Evolutionary conservation across 2,797 vertebrate genomes (phyloP).

Genomic region (Crocodylus rhombifer): DNA sequence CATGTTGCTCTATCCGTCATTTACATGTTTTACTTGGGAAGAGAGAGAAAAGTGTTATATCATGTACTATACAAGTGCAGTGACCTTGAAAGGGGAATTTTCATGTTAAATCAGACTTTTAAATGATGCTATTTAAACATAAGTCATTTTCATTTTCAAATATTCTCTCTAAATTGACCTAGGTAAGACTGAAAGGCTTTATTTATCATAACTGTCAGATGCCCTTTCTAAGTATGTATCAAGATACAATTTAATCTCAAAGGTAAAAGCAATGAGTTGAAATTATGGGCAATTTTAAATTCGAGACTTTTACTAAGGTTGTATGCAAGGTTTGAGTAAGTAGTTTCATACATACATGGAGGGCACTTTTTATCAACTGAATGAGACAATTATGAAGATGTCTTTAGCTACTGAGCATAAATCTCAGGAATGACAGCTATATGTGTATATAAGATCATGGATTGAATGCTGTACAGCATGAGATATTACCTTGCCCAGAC

Average conservation of each 20-base stretch:
- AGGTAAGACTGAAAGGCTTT: neutral
- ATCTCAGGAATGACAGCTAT: neutral
- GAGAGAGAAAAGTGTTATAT: neutral
- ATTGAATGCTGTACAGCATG: neutral
- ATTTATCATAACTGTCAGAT: constrained; percentile 41
- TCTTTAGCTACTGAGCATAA: constrained; percentile 1
- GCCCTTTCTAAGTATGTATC: neutral
- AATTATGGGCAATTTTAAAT: constrained; percentile 41
- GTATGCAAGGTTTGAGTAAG: constrained; percentile 9
- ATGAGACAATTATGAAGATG: constrained; percentile 7
- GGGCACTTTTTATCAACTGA: constrained; percentile 33
- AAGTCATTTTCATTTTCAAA: constrained; percentile 31
- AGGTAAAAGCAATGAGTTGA: constrained; percentile 38
- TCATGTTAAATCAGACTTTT: constrained; percentile 8
- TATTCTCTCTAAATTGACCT: constrained; percentile 7
- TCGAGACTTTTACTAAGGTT: neutral
- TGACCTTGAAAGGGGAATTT: constrained; percentile 24
- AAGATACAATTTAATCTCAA: constrained; percentile 42
- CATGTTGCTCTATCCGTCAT: neutral
- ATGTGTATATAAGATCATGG: neutral
- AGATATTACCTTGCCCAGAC: neutral
- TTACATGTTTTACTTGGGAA: neutral
- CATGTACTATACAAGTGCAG: neutral
- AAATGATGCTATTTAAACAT: constrained; percentile 35
- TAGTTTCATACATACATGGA: constrained; percentile 31